Evolutionary conservation across 2,888 invertebrate genomes (phyloP), one percentile per base, ranked within the genome.

Genomic region (Oligia latruncula): DNA sequence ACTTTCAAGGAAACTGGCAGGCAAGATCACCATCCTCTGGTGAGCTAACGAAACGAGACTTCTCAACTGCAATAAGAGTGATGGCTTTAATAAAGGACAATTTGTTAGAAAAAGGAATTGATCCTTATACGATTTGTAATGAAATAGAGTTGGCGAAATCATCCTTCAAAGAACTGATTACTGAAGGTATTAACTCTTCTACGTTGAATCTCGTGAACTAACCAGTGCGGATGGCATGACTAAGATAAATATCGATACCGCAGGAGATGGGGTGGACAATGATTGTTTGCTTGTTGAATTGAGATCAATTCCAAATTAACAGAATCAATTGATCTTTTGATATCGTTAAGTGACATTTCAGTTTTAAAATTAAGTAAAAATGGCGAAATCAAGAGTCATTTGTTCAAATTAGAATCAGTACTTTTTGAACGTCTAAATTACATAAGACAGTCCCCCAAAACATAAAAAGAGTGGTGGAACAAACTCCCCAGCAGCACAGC

Each of bases 31-130:
- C 17, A 9, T 68, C n/a, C 35, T n/a, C 11, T 17, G 0, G n/a
- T 70, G 49, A 4, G 49, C 2, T 68, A 11, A 70, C 17, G 6
- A 20, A 49, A 68, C 23, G 0, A 70, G 70, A 74, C 8, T 74
- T 68, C n/a, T 17, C 17, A n/a, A 20, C 6, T n/a, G 40, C 74
- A 40, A 13, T 40, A 40, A 49, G 70, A 70, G n/a, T 40, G 23
- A 40, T 74, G 13, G 9, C 1, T 70, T 74, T 52, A 17, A 40
- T 74, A 40, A 35, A 74, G 20, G 20, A 70, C n/a, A 74, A 20
- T n/a, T 74, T 71, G 40, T n/a, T 4, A 70, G 13, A 52, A 17
- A 74, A 17, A 40, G 49, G 70, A 6, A 52, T 74, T 17, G 17
- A 67, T 17, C n/a, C 73, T 13, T 46, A 72, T 74, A 13, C 8